These are phyloP conservation scores for Ramphastos sulfuratus DNA, from an alignment of 2,113 vertebrate species.

Conservation along the genomic window DNA sequence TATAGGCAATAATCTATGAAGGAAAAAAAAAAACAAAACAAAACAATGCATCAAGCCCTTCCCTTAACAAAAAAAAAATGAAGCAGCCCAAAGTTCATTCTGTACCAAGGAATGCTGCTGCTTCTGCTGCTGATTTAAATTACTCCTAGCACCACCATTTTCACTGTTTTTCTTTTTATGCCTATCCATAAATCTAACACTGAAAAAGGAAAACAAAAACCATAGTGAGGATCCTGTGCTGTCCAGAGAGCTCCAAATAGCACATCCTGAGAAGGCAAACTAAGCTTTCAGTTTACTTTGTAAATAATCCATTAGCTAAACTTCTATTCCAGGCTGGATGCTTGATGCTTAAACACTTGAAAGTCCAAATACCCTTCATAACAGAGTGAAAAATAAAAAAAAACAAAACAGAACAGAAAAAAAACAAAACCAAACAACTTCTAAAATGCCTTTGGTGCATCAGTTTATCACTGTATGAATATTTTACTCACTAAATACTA, in stretches of 20 bases:
- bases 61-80: not conserved
- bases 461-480: not conserved
- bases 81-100: constrained; percentile 39
- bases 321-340: constrained; percentile 43
- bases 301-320: constrained; percentile 48
- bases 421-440: not conserved
- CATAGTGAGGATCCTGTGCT: too few species aligned
- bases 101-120: constrained; percentile 8
- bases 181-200: constrained; percentile 25
- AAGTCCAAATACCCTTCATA: constrained; percentile 51
- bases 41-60: not conserved
- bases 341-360: not conserved
- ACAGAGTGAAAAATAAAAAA: constrained; percentile 38
- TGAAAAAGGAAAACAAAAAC: not conserved
- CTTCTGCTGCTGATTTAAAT: constrained; percentile 10
- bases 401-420: too few species aligned
- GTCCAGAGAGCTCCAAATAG: too few species aligned
- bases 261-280: constrained; percentile 42
- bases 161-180: constrained; percentile 7
- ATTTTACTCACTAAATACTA: constrained; percentile 15
- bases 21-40: constrained; percentile 2
- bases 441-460: constrained; percentile 30
- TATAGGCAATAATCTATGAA: constrained; percentile 53
- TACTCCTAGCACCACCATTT: not conserved
- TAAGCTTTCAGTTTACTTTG: constrained; percentile 32